Evolutionary conservation across 1,140 invertebrate genomes (phyloP).

Genomic region (Zeugodacus cucurbitae): DNA sequence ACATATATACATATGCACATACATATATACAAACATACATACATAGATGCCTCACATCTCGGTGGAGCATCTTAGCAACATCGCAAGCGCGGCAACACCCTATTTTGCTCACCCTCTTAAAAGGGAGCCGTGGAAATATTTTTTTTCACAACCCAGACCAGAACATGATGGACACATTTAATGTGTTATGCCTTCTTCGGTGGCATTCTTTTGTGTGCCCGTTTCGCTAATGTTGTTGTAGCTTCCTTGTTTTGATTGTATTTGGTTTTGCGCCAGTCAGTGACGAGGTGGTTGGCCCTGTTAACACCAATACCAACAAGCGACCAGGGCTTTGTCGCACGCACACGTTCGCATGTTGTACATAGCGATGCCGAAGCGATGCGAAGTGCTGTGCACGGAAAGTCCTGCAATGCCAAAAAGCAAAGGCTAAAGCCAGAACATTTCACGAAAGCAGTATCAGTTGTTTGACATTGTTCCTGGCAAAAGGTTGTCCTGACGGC

Average conservation of each 20-base stretch:
- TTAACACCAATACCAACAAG: background rate
- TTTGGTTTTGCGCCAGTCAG: background rate
- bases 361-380: background rate
- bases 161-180: background rate
- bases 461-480: constrained; percentile 65
- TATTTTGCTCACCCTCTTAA: background rate
- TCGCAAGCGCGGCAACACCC: background rate
- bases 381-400: background rate
- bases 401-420: constrained; percentile 27
- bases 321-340: background rate
- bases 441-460: constrained; percentile 48
- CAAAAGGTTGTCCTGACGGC: constrained; percentile 58
- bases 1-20: no score
- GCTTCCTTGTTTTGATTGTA: background rate
- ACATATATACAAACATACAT: no score
- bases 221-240: background rate
- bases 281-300: constrained; percentile 18
- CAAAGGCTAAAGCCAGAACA: constrained; percentile 1
- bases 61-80: background rate
- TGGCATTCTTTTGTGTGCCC: background rate
- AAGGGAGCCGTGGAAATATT: background rate
- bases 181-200: background rate
- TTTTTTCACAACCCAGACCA: background rate
- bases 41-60: background rate
- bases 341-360: background rate